Evolutionary conservation across 23 tunicate species (phyloP).

Genomic region (Phallusia fumigata): DNA sequence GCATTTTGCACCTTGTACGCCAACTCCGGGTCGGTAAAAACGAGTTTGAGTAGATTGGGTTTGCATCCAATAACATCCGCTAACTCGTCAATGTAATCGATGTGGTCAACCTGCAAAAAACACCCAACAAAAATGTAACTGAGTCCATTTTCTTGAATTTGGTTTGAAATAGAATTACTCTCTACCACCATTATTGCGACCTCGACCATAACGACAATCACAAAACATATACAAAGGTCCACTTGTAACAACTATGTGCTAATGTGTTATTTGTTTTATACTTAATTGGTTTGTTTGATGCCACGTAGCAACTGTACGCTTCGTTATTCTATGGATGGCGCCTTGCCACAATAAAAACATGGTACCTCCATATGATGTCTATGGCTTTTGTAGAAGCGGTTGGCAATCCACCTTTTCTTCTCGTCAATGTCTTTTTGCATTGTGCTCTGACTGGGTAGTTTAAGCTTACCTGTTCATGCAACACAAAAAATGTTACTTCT

Average conservation of each 20-base stretch:
- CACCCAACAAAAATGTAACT: neutral
- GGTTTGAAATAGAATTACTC: too few relatives aligned
- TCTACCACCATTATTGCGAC: too few relatives aligned
- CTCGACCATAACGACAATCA: too few relatives aligned
- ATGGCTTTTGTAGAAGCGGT: constrained; percentile 15
- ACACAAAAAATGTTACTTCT: too few relatives aligned
- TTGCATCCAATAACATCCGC: constrained; percentile 40
- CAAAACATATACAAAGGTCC: too few relatives aligned
- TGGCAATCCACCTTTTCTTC: constrained; percentile 17
- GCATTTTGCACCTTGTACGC: constrained; percentile 58
- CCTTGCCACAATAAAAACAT: too few relatives aligned
- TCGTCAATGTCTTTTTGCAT: constrained; percentile 38
- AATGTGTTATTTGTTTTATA: too few relatives aligned
- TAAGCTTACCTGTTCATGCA: constrained; percentile 28
- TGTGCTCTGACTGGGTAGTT: constrained; percentile 18
- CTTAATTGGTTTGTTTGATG: too few relatives aligned
- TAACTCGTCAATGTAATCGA: constrained; percentile 48
- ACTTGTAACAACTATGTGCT: too few relatives aligned
- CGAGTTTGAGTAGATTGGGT: constrained; percentile 29
- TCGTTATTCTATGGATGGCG: too few relatives aligned
- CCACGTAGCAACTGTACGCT: too few relatives aligned
- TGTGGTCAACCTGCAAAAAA: constrained; percentile 30
- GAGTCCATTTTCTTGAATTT: too few relatives aligned
- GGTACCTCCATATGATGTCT: constrained; percentile 39
- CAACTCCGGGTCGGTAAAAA: constrained; percentile 33